phyloP scores from a whole-genome alignment of 2,113 vertebrate species.

The Pithys albifrons region DNA sequence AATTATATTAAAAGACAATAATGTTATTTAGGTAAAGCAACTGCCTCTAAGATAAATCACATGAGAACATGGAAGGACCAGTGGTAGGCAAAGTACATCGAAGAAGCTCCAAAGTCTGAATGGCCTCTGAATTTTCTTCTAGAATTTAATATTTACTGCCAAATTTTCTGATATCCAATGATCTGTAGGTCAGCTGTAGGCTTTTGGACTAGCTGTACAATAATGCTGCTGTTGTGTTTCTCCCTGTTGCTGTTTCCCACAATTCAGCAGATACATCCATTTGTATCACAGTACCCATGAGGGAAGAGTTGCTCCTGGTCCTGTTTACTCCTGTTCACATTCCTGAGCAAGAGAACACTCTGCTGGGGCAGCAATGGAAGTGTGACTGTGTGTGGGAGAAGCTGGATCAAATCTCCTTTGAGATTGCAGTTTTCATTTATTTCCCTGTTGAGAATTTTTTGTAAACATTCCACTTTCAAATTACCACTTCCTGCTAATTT shows the following conservation, averaged over 20 bases:
- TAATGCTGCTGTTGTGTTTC: neutral
- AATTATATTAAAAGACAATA: neutral
- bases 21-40: neutral
- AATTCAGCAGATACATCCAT: neutral
- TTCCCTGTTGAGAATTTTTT: neutral
- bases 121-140: neutral
- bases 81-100: neutral
- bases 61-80: neutral
- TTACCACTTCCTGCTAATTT: neutral
- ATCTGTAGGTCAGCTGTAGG: neutral
- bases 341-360: neutral
- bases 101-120: neutral
- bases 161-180: neutral
- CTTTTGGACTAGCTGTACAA: neutral
- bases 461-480: neutral
- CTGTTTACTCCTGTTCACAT: rapidly evolving
- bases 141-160: neutral
- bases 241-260: neutral
- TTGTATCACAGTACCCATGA: neutral
- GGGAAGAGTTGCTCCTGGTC: neutral
- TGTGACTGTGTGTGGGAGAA: neutral
- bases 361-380: neutral
- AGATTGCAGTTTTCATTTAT: neutral
- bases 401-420: neutral
- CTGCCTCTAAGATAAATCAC: neutral